Evolutionary conservation across 53 echinoderm and acorn worm genomes (phyloP), one percentile per base, ranked within the genome.

Genomic region (Pentamera pediparva): DNA sequence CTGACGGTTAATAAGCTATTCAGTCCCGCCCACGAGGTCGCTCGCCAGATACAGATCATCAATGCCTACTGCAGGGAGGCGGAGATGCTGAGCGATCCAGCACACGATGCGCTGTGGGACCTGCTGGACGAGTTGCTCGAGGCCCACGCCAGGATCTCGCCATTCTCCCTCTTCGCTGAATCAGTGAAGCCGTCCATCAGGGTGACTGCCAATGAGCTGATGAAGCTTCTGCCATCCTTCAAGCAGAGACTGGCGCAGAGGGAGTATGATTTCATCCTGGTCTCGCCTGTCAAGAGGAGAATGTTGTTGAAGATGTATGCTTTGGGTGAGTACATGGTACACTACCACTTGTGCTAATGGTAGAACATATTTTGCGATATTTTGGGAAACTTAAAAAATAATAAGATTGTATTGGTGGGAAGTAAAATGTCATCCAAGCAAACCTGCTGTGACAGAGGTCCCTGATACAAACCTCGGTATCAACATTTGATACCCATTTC

Each of bases 1-100:
- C 65, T 96, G 17, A 85, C 91, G 2, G 81, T 80, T 33, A 78
- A 74, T 31, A 91, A 91, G 10, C 86, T 96, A 24, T 96, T 96
- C 81, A 96, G 98, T 32, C 98, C 98, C 10, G 91, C 88, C 19
- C 91, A 96, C 43, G 98, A 96, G 64, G 83, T 96, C 1, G 78
- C 98, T 10, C 75, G 98, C 18, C 98, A 96, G 75, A 91, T 96
- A 51, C 98, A 96, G 74, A 88, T 96, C 78, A 91, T 96, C 52
- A 96, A 96, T 75, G 98, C 98, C 7, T 96, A 91, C 78, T 96
- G 98, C 70, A 74, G 98, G 32, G 98, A 96, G 40, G 91, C 98
- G 2, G 98, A 96, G 73, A 72, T 79, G 69, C 81, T 96, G 6
- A 71, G 74, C 22, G 98, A 96, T 56, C 91, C 87, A 8, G 83